phyloP scores from a whole-genome alignment of 1,140 invertebrate genomes.

The Drosophila lini region DNA sequence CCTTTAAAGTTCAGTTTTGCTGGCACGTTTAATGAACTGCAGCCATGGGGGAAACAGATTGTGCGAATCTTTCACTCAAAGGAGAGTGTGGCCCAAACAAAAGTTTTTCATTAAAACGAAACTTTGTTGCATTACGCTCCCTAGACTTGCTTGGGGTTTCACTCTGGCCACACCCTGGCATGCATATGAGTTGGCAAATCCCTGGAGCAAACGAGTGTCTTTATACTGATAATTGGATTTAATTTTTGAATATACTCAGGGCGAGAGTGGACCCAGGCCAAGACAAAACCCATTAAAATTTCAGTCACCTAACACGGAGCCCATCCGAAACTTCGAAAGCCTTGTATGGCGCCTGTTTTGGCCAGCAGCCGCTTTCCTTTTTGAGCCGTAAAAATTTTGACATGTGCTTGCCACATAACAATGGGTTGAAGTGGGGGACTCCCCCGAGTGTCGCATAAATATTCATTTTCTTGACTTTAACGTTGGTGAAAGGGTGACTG shows the following conservation, averaged over 20 bases:
- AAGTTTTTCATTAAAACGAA: constrained; percentile 82
- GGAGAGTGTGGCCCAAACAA: constrained; percentile 62
- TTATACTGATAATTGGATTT: constrained; percentile 83
- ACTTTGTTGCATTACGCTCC: constrained; percentile 70
- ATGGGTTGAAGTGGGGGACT: constrained; percentile 32
- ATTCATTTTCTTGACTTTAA: constrained; percentile 82
- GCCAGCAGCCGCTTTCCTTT: constrained; percentile 45
- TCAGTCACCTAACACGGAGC: constrained; percentile 46
- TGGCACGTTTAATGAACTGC: constrained; percentile 40
- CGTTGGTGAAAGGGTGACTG: constrained; percentile 60
- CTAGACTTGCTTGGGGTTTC: constrained; percentile 50
- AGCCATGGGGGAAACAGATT: constrained; percentile 31
- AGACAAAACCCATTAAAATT: constrained; percentile 59
- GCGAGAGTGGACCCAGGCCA: constrained; percentile 15
- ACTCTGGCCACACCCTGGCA: neutral
- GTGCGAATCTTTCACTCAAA: constrained; percentile 16
- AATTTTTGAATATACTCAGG: constrained; percentile 74
- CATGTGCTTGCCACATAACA: constrained; percentile 77
- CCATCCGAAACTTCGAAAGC: neutral
- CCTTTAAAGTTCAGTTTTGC: constrained; percentile 35
- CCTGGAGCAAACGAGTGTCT: constrained; percentile 65
- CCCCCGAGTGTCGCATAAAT: constrained; percentile 74
- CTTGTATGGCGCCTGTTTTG: constrained; percentile 27
- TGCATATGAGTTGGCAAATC: constrained; percentile 43
- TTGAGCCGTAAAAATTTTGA: constrained; percentile 78